Conservation (phyloP, 1,140 invertebrate genomes). For the Berghia stephanieae region DNA sequence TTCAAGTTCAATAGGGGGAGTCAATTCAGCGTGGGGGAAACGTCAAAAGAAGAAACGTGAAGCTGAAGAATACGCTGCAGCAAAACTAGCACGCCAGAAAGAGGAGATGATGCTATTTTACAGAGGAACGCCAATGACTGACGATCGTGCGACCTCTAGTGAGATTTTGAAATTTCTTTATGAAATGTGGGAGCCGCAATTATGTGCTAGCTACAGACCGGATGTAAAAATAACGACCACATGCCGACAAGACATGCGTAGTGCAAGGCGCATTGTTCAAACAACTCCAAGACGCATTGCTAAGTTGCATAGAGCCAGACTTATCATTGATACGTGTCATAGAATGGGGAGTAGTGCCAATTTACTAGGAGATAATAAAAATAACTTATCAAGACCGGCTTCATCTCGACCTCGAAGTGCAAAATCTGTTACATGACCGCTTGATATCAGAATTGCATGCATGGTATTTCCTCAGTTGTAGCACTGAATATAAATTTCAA, state of each 20-base stretch:
- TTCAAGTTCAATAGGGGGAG: neutral
- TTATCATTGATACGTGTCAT: slow-evolving; percentile 7
- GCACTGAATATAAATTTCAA: too few species aligned
- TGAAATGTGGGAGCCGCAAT: slow-evolving; percentile 21
- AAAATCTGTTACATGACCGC: neutral
- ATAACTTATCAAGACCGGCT: too few species aligned
- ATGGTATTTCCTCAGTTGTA: too few species aligned
- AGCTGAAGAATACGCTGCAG: neutral
- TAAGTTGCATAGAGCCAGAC: neutral
- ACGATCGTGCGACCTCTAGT: neutral
- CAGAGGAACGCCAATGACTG: slow-evolving; percentile 15
- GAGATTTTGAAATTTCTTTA: slow-evolving; percentile 20
- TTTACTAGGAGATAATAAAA: too few species aligned
- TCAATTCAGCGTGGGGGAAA: neutral
- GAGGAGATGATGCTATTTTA: neutral
- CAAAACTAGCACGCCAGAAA: slow-evolving; percentile 8
- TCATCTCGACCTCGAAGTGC: too few species aligned
- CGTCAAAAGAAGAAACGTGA: neutral
- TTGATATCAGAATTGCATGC: too few species aligned
- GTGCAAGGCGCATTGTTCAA: neutral
- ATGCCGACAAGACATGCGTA: neutral
- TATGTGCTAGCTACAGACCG: neutral
- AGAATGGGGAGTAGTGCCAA: neutral
- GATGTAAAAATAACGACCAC: neutral
- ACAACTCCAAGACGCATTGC: neutral